Conservation (phyloP, 1,140 invertebrate genomes). For the Pachypeltis micranthus region DNA sequence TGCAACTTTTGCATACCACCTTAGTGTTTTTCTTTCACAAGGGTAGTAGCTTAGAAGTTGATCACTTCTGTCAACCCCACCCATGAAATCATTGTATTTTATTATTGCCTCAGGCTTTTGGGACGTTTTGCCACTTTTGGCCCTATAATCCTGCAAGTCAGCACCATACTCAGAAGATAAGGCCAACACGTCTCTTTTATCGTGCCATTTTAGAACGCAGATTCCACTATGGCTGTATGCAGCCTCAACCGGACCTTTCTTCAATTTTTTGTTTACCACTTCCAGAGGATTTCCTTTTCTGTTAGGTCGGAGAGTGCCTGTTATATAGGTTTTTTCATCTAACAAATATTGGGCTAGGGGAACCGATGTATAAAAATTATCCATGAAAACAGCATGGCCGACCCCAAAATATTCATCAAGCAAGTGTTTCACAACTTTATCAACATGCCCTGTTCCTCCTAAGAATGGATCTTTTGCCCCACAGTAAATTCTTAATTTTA, state of each 20-base stretch:
- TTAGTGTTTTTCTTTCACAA: slow-evolving; percentile 21
- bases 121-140: slow-evolving; percentile 8
- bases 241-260: slow-evolving; percentile 1
- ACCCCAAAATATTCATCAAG: slow-evolving; percentile 21
- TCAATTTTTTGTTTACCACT: slow-evolving; percentile 1
- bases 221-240: not conserved
- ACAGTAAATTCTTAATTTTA: slow-evolving; percentile 28
- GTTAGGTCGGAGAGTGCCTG: slow-evolving; percentile 12
- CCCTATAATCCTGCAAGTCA: slow-evolving; percentile 3
- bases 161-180: slow-evolving; percentile 5
- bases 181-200: slow-evolving; percentile 10
- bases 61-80: slow-evolving; percentile 20
- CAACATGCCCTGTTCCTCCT: slow-evolving; percentile 12
- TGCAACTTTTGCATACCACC: slow-evolving; percentile 23
- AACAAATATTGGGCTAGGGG: not conserved
- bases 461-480: slow-evolving; percentile 19
- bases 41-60: slow-evolving; percentile 21
- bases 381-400: slow-evolving; percentile 22
- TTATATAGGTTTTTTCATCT: slow-evolving; percentile 1
- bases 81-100: slow-evolving; percentile 24
- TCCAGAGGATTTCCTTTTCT: slow-evolving; percentile 4
- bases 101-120: slow-evolving; percentile 17
- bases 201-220: slow-evolving; percentile 12
- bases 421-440: slow-evolving; percentile 20
- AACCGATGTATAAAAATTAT: slow-evolving; percentile 13